A percentile compares a stretch with the other conserved stretches of the same genome.
These are phyloP conservation scores for Lethocerus indicus DNA, from an alignment of 1,140 invertebrate species.

Conservation along the genomic window DNA sequence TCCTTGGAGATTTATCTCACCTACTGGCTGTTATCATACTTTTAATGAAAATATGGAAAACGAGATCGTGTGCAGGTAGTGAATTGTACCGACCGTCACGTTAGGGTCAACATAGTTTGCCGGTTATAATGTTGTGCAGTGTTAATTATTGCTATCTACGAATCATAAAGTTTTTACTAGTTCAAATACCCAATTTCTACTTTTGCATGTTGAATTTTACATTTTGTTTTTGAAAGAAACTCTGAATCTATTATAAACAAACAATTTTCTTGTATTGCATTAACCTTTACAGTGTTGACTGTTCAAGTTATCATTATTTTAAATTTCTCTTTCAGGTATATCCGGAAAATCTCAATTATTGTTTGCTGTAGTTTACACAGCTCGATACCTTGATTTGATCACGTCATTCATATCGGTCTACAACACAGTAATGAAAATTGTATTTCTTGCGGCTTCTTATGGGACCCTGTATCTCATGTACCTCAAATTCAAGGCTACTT, in stretches of 20 bases:
- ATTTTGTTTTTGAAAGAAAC: too few relatives aligned
- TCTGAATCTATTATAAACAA: not conserved
- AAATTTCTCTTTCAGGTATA: slow-evolving; percentile 70
- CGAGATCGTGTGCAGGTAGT: slow-evolving; percentile 95
- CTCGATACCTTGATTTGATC: slow-evolving; percentile 90
- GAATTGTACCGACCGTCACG: too few relatives aligned
- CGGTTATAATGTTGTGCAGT: too few relatives aligned
- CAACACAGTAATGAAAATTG: slow-evolving; percentile 93
- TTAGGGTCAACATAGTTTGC: too few relatives aligned
- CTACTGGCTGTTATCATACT: slow-evolving; percentile 89
- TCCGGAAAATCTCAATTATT: slow-evolving; percentile 96
- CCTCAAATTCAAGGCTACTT: slow-evolving; percentile 92
- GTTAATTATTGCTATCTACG: too few relatives aligned
- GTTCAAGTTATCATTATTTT: not conserved
- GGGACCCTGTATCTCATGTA: slow-evolving; percentile 95
- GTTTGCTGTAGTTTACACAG: slow-evolving; percentile 88
- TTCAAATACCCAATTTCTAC: too few relatives aligned
- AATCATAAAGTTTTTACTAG: too few relatives aligned
- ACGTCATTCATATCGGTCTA: slow-evolving; percentile 92
- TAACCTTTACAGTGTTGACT: not conserved
- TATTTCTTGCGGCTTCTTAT: slow-evolving; percentile 80
- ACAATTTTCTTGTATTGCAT: too few relatives aligned
- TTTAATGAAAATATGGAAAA: slow-evolving; percentile 97
- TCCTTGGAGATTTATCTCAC: slow-evolving; percentile 91
- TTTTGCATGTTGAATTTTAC: too few relatives aligned